Conservation (phyloP, 1,140 invertebrate genomes). For the Aphis gossypii region DNA sequence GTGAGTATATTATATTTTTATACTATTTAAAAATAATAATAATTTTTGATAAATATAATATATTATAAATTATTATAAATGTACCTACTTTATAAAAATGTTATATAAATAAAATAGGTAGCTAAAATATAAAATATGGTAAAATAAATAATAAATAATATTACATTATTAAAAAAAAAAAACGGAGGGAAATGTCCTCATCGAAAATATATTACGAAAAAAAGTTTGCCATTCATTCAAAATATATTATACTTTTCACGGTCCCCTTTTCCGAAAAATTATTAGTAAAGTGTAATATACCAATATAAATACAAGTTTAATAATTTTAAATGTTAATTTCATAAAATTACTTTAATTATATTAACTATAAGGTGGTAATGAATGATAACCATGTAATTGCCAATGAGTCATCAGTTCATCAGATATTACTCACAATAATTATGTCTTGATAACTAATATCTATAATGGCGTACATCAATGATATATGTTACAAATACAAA, state of each 20-base stretch:
- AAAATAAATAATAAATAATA: too few species aligned
- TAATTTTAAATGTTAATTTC: background rate
- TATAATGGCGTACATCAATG: background rate
- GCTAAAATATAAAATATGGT: too few species aligned
- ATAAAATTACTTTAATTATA: background rate
- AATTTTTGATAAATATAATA: too few species aligned
- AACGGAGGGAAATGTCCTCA: too few species aligned
- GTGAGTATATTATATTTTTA: slow-evolving; percentile 39
- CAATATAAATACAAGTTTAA: background rate
- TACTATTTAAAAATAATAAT: too few species aligned
- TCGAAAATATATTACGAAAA: too few species aligned
- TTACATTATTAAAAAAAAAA: too few species aligned
- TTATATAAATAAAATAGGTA: too few species aligned
- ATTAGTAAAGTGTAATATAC: background rate
- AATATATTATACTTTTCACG: background rate
- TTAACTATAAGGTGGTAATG: background rate
- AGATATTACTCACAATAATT: background rate
- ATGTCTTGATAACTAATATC: too few species aligned
- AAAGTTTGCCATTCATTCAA: too few species aligned
- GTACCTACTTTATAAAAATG: too few species aligned
- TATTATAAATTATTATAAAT: too few species aligned
- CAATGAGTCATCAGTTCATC: background rate
- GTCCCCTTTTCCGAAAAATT: background rate
- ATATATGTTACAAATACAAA: background rate
- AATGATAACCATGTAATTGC: background rate